Percentiles rank a stretch among this genome's conserved stretches.
Evolutionary conservation across 2,113 vertebrate species (phyloP).

Genomic region (Thalassarche chlororhynchos): DNA sequence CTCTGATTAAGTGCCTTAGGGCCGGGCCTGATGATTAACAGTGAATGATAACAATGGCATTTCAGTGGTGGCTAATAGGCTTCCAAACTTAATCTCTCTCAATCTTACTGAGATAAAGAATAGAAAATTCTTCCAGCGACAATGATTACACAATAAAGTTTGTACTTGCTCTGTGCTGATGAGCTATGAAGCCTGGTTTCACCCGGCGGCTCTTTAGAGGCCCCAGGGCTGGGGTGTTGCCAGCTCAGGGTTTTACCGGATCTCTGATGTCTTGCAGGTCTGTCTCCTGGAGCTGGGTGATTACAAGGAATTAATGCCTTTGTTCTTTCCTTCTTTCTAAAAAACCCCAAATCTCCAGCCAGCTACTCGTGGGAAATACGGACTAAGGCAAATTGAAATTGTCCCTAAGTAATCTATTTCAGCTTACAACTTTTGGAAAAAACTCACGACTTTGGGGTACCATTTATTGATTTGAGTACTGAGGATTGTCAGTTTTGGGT

Average conservation of each 20-base stretch:
- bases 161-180: neutral
- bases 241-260: neutral
- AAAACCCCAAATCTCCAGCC: neutral
- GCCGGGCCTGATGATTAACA: neutral
- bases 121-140: constrained; percentile 7
- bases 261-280: neutral
- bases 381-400: neutral
- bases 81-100: constrained; percentile 32
- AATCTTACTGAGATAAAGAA: neutral
- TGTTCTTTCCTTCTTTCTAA: neutral
- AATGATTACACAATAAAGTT: constrained; percentile 1
- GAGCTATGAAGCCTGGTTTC: neutral
- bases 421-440: neutral
- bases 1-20: constrained; percentile 14
- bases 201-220: neutral
- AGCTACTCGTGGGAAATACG: neutral
- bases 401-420: neutral
- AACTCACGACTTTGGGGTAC: neutral
- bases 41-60: constrained; percentile 39
- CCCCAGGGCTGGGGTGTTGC: neutral
- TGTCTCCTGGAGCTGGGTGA: neutral
- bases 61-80: constrained; percentile 24
- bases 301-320: constrained; percentile 20
- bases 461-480: neutral
- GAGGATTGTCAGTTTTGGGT: neutral